Percentiles rank a stretch among this genome's conserved stretches.
Evolutionary conservation across 37 sponge, comb jelly and placozoan species (phyloP).

Genomic region (Dysidea cf. avara): DNA sequence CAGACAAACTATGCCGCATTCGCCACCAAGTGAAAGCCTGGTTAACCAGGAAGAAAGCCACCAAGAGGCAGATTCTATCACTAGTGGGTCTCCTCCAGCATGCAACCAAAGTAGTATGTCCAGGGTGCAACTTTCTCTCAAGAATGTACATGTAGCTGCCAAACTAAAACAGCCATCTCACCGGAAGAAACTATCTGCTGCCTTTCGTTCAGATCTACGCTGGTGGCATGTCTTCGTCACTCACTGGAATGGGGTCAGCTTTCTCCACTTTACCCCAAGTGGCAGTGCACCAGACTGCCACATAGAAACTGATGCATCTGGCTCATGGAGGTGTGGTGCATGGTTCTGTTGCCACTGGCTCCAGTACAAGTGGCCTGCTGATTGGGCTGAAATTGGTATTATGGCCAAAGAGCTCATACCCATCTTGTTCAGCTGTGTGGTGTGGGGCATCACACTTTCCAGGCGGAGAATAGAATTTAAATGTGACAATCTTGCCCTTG

Average conservation of each 20-base stretch:
- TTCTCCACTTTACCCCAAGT: background rate
- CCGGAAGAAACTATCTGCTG: background rate
- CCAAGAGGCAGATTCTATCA: constrained; percentile 14
- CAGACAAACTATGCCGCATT: background rate
- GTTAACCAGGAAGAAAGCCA: background rate
- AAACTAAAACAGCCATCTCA: background rate
- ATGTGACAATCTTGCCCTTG: background rate
- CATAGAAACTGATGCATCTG: constrained; percentile 22
- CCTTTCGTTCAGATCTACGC: constrained; percentile 13
- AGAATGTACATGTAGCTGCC: constrained; percentile 9
- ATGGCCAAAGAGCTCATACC: constrained; percentile 4
- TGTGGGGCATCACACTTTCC: background rate
- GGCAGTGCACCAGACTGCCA: background rate
- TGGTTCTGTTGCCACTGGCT: constrained; percentile 6
- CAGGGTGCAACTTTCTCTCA: constrained; percentile 31
- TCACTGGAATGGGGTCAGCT: constrained; percentile 13
- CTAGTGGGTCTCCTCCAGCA: constrained; percentile 22
- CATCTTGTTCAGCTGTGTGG: background rate
- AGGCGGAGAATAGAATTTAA: constrained; percentile 1
- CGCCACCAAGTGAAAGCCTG: background rate
- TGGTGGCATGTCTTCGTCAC: constrained; percentile 23
- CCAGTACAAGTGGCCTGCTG: background rate
- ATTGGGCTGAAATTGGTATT: background rate
- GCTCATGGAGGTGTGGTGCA: constrained; percentile 18
- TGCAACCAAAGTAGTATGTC: constrained; percentile 31